Percentiles rank a stretch among this genome's conserved stretches.
phyloP scores from a whole-genome alignment of 2,888 invertebrate species.

The Tribolium freemani region DNA sequence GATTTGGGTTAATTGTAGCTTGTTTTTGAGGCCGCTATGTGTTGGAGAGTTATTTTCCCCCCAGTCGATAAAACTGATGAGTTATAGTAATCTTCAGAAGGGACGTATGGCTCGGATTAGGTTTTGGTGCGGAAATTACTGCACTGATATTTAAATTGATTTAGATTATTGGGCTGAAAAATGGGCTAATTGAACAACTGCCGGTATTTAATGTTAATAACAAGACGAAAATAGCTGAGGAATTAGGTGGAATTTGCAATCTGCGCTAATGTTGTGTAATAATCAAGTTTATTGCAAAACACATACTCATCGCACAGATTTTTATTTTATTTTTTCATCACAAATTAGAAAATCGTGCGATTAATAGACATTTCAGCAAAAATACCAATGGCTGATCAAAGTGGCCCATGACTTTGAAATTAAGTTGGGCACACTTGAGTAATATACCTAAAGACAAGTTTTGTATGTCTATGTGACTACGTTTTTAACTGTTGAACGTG shows the following conservation, averaged over 20 bases:
- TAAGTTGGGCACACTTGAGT: too few species aligned
- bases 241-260: not conserved
- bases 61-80: constrained; percentile 36
- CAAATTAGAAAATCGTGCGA: too few species aligned
- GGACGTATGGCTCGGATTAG: not conserved
- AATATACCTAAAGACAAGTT: too few species aligned
- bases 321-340: too few species aligned
- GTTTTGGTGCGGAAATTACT: not conserved
- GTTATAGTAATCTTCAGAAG: not conserved
- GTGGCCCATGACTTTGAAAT: too few species aligned
- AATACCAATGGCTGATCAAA: too few species aligned
- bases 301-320: too few species aligned
- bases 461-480: too few species aligned
- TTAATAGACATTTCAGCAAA: too few species aligned
- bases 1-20: constrained; percentile 46
- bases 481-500: too few species aligned
- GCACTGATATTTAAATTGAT: not conserved
- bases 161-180: not conserved
- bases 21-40: constrained; percentile 39
- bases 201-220: not conserved
- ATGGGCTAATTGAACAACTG: not conserved
- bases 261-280: not conserved
- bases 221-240: not conserved
- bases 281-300: not conserved
- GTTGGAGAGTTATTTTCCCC: constrained; percentile 34